Evolutionary conservation across 2,113 vertebrate genomes (phyloP), one percentile per base, ranked within the genome.

Genomic region (Mobula hypostoma): DNA sequence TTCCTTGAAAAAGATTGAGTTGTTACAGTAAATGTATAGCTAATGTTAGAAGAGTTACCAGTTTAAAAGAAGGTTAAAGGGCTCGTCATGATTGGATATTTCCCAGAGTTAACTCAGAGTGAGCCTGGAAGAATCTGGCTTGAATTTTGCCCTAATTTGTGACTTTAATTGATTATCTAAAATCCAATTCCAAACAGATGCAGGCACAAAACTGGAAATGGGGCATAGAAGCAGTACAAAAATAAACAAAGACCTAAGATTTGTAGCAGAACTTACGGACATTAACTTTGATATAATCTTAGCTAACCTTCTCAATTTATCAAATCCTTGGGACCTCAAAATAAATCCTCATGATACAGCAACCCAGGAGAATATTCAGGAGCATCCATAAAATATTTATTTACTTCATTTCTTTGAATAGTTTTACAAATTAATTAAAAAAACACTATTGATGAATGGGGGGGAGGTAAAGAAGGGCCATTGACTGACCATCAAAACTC

Each of bases 1-100:
- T 96, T 99, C 98, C 99, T 99, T 95, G 94, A 94, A 96, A 74
- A 19, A 74, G 72, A 21, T 21, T 21, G 72, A 74, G 72, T 74
- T 32, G 85, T n/a, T 68, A 68, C 3, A 17, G 61, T 6, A 5
- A 36, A 66, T 66, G 85, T 36, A 63, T 24, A 66, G 85, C 29
- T 17, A 68, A 32, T 19, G 6, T 2, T 88, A 29, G 11, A 66
- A 17, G 29, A 63, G 11, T 2, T 90, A 90, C 1, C n/a, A 19
- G n/a, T 32, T 66, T 66, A 66, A 32, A 66, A 61, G 21, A 90
- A 12, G 48, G 32, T 0, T 29, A 15, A 14, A 12, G n/a, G n/a
- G 11, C n/a, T 5, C 2, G 15, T 24, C 21, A 24, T 56, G 7
- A 12, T 87, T 87, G 27, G 56, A 15, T 12, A 29, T 5, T 56